Evolutionary conservation across 2,797 vertebrate species (phyloP), one percentile per base, ranked within the genome.

Genomic region (Syngnathus acus): DNA sequence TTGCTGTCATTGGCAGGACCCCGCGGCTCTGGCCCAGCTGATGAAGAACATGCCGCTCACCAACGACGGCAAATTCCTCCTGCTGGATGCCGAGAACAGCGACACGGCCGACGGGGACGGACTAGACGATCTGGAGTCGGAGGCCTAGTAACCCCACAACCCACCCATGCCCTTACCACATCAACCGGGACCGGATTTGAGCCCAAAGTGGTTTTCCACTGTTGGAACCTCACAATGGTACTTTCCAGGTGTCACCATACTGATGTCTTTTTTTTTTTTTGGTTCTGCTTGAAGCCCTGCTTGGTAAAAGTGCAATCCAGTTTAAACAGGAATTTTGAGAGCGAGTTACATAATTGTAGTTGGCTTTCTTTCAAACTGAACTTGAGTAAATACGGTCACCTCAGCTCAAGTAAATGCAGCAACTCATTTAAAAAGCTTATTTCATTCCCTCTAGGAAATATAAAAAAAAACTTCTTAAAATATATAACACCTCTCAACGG

Each of bases 41-140:
- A 95, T 98, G 93, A 95, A 93, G 86, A 96, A 95, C 67, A 89
- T 96, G 87, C 94, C 94, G 1, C 85, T 99, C 58, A 98, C 95
- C 65, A 94, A 87, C 0, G 95, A 98, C 0, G 96, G 96, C 0
- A 98, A 96, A 81, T 98, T 98, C 84, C 79, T 96, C 78, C 91
- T 98, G 60, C 80, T 98, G 86, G 94, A 95, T 66, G 88, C 77
- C 0, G 93, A 88, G 78, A 86, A 84, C 0, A 91, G 88, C 26
- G 77, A 89, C n/a, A 16, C 77, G 0, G 79, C 76, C 0, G 90
- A 89, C 39, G 86, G 88, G 38, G 85, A 68, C 1, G 82, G 78
- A 63, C 80, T 85, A 26, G 92, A 91, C 67, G 93, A 94, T 68
- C 87, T 93, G 67, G 97, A 99, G 77, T 99, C 97, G 0, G 97